Evolutionary conservation across 2,113 vertebrate genomes (phyloP).

Genomic region (Ceyx cyanopectus): DNA sequence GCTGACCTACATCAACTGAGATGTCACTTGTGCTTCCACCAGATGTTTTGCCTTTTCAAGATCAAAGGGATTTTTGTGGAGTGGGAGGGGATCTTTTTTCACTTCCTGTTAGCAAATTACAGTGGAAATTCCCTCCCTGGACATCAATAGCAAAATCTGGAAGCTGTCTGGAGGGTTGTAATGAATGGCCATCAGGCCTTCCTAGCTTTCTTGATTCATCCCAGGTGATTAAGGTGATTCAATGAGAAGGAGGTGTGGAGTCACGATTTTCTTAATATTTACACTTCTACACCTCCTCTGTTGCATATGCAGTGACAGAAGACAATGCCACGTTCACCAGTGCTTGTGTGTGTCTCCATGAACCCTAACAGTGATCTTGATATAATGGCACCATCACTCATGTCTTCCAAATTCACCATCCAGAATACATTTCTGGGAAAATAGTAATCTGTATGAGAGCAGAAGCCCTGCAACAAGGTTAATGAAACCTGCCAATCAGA

Average conservation of each 20-base stretch:
- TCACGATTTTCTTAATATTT: neutral
- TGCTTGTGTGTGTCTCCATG: neutral
- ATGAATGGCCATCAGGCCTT: fast-evolving
- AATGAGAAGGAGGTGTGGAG: neutral
- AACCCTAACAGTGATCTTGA: neutral
- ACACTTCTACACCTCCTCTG: neutral
- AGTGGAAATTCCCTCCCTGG: neutral
- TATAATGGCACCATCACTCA: neutral
- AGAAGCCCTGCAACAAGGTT: neutral
- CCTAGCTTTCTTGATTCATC: neutral
- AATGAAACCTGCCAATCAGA: neutral
- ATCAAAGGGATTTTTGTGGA: neutral
- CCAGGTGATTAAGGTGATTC: neutral
- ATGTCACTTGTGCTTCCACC: neutral
- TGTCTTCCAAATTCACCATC: neutral
- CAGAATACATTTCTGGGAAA: neutral
- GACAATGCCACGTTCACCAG: neutral
- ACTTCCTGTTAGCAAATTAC: constrained; percentile 3
- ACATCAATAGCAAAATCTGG: neutral
- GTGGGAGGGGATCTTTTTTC: neutral
- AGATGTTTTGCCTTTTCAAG: constrained; percentile 28
- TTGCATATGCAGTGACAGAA: fast-evolving
- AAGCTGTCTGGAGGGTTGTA: neutral
- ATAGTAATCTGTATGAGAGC: fast-evolving
- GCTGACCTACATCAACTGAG: neutral